Base-by-base conservation (phyloP, 2,797 vertebrate genomes). In the Takifugu ocellatus region DNA sequence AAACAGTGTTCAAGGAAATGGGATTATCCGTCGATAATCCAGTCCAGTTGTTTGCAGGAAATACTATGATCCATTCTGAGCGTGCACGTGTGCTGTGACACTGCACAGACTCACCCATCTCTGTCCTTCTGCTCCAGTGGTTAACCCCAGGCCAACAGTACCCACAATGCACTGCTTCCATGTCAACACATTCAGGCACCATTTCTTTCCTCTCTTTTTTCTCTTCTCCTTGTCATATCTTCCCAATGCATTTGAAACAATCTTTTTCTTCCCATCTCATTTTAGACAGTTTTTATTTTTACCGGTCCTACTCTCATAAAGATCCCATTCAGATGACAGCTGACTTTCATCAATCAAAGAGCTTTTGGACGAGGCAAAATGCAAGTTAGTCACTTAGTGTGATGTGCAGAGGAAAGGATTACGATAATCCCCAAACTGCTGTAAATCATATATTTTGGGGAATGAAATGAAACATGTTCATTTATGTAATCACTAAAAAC, bases 61-160 rank as follows among this genome's bases (percentile, higher is more conserved):
- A 70, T 68, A 59, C 8, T 33, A 4, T 68, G 73, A 79, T 72
- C 72, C 57, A 75, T 39, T 60, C 39, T 63, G 58, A 56, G 51
- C 68, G 57, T 65, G 68, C 24, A 29, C 56, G 63, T 60, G 75
- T 62, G 51, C 56, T 51, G 59, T 78, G 77, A 73, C 79, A 79
- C 54, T 5, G 44, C 81, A 81, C 85, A 89, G 77, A 84, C 72
- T 84, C 75, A 77, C 67, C 75, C 75, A 78, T 83, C 77, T 72
- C 68, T 75, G 83, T 83, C 79, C 83, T 88, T 92, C 84, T 89
- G 88, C 82, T 89, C 77, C 85, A 89, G 60, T 79, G 74, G 70
- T 74, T 75, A 77, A 81, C 87, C 79, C 73, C 66, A 69, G 86
- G 85, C 84, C 75, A 72, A 72, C 57, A 52, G 58, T 78, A 82